Conservation (phyloP, 1,140 invertebrate genomes). For the Zaprionus tsacasi region DNA sequence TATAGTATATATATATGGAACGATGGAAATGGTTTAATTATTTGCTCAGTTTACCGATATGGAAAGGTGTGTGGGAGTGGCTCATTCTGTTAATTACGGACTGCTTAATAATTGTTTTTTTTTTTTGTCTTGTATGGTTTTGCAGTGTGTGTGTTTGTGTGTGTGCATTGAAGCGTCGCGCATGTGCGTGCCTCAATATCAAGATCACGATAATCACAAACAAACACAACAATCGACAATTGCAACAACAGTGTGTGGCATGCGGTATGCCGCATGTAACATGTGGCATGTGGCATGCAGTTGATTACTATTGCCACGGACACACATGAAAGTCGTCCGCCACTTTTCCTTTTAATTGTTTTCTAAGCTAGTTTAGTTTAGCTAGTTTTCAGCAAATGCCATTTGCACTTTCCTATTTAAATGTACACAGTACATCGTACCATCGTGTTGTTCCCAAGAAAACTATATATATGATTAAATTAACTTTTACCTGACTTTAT, state of each 20-base stretch:
- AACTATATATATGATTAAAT: background rate
- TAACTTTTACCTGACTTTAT: background rate
- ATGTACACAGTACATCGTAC: background rate
- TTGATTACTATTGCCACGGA: conserved; percentile 32
- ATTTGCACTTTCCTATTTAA: conserved; percentile 1
- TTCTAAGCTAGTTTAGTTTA: conserved; percentile 18
- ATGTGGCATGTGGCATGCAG: conserved; percentile 15
- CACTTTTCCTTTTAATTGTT: conserved; percentile 35
- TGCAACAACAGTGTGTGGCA: conserved; percentile 14
- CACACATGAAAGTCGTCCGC: conserved; percentile 29
- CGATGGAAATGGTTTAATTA: conserved; percentile 19
- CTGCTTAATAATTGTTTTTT: conserved; percentile 55
- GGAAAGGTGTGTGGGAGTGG: conserved; percentile 61
- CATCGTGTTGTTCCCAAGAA: background rate
- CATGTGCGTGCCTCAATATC: conserved; percentile 79
- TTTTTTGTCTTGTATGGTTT: background rate
- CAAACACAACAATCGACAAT: conserved; percentile 33
- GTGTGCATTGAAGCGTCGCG: conserved; percentile 62
- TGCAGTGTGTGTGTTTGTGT: conserved; percentile 17
- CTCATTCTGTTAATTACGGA: conserved; percentile 54
- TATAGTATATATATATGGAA: background rate
- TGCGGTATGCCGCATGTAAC: conserved; percentile 30
- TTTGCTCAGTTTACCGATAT: conserved; percentile 18
- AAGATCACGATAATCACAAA: conserved; percentile 74
- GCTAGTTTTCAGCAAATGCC: conserved; percentile 6